These are phyloP conservation scores for Drosophila greeni DNA, from an alignment of 2,888 invertebrate species.

Conservation along the genomic window DNA sequence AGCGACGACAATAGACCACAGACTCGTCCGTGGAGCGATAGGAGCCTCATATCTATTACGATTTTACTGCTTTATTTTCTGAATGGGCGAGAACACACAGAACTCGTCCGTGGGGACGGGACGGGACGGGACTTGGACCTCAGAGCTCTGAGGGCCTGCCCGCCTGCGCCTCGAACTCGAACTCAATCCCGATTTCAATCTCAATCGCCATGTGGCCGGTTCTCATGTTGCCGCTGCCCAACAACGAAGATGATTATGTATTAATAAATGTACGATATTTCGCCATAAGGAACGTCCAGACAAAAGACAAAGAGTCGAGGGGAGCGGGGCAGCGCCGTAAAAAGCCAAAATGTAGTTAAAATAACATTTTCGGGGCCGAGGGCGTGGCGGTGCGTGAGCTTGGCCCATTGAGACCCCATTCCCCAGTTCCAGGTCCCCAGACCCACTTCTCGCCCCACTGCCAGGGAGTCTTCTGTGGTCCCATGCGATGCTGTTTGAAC, in stretches of 20 bases:
- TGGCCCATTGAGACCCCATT: conserved; percentile 52
- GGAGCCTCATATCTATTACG: conserved; percentile 57
- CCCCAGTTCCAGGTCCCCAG: conserved; percentile 4
- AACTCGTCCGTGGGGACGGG: conserved; percentile 46
- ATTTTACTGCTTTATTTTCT: conserved; percentile 66
- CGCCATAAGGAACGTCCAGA: conserved; percentile 36
- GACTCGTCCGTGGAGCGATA: conserved; percentile 18
- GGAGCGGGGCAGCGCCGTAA: conserved; percentile 44
- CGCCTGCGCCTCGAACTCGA: conserved; percentile 1
- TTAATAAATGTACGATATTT: conserved; percentile 67
- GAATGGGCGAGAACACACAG: conserved; percentile 40
- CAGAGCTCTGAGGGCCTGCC: conserved; percentile 30
- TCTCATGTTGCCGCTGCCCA: conserved; percentile 49
- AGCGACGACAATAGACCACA: conserved; percentile 31
- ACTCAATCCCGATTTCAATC: conserved; percentile 15
- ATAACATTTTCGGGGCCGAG: conserved; percentile 54
- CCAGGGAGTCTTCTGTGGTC: conserved; percentile 47
- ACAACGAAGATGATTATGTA: conserved; percentile 60
- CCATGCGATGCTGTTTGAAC: conserved; percentile 44
- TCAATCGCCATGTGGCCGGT: conserved; percentile 45
- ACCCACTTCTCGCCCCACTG: conserved; percentile 32
- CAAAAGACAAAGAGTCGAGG: conserved; percentile 12
- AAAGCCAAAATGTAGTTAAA: conserved; percentile 62
- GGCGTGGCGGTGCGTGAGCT: conserved; percentile 59
- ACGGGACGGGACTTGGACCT: conserved; percentile 16